A percentile compares a stretch with the other conserved stretches of the same genome.
phyloP scores from a whole-genome alignment of 2,797 vertebrate genomes.

The Crax fasciolata region DNA sequence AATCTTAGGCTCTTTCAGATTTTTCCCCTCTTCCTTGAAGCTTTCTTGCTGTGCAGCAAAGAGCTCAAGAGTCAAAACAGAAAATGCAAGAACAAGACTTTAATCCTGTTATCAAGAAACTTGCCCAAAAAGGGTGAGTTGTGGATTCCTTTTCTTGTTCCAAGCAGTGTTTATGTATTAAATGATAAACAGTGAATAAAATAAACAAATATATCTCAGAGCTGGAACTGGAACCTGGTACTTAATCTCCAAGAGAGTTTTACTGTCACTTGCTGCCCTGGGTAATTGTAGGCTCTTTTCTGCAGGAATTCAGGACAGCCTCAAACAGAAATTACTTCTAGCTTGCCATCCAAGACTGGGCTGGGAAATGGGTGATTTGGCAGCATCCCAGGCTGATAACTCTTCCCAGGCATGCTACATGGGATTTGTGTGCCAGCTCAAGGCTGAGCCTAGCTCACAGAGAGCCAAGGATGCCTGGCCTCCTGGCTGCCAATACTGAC shows the following conservation, averaged over 20 bases:
- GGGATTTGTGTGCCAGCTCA: background rate
- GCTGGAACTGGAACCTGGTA: background rate
- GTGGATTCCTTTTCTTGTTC: background rate
- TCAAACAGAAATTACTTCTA: background rate
- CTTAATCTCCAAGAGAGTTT: background rate
- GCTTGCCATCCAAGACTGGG: background rate
- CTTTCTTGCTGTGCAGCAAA: background rate
- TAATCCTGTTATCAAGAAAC: background rate
- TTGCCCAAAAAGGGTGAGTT: slow-evolving; percentile 6
- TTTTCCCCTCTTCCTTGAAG: background rate
- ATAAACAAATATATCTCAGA: background rate
- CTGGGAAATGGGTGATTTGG: background rate
- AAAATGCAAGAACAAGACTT: background rate
- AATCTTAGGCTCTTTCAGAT: background rate
- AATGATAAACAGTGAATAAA: slow-evolving; percentile 43
- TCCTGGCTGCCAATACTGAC: background rate
- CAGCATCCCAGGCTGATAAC: background rate
- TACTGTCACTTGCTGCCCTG: background rate
- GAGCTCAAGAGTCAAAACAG: background rate
- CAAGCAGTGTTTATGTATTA: background rate
- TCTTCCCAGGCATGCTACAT: background rate
- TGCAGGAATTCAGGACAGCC: background rate
- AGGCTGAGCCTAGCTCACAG: background rate
- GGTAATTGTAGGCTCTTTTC: background rate
- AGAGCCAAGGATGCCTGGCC: background rate